Evolutionary conservation across 2,888 invertebrate species (phyloP), one percentile per base, ranked within the genome.

Genomic region (Teinopalpus imperialis): DNA sequence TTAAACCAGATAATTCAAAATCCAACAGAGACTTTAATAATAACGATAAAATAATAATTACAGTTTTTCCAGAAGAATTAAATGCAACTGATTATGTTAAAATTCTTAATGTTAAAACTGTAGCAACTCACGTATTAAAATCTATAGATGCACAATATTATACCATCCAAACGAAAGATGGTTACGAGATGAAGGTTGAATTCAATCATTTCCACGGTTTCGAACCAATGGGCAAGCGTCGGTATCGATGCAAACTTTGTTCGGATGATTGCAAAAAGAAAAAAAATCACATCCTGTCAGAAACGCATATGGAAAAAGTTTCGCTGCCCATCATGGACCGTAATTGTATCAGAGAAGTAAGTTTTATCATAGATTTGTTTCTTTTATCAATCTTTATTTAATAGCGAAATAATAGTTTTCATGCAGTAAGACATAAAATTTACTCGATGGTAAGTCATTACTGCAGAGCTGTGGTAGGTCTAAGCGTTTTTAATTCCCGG

Each of bases 331-430:
- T 43, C 20, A 26, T 13, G 31, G 27, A 34, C 13, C 5, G 27
- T 10, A 21, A 43, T 18, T 43, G 42, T 20, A n/a, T 43, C 8
- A 34, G 34, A 27, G 27, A 34, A 26, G 42, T 34, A 20, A 43
- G 42, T 23, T 3, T 32, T n/a, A n/a, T n/a, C n/a, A n/a, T n/a
- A n/a, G n/a, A n/a, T n/a, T n/a, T n/a, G n/a, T n/a, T n/a, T n/a
- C n/a, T n/a, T n/a, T n/a, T n/a, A n/a, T n/a, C n/a, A n/a, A n/a
- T n/a, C n/a, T n/a, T n/a, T n/a, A n/a, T n/a, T n/a, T n/a, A n/a
- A n/a, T n/a, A n/a, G n/a, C n/a, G n/a, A n/a, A n/a, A n/a, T n/a
- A n/a, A n/a, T n/a, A n/a, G n/a, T n/a, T n/a, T n/a, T n/a, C n/a
- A n/a, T n/a, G n/a, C n/a, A n/a, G n/a, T n/a, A n/a, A n/a, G n/a